Evolutionary conservation across 2,113 vertebrate species (phyloP).

Genomic region (Stigmatopora nigra): DNA sequence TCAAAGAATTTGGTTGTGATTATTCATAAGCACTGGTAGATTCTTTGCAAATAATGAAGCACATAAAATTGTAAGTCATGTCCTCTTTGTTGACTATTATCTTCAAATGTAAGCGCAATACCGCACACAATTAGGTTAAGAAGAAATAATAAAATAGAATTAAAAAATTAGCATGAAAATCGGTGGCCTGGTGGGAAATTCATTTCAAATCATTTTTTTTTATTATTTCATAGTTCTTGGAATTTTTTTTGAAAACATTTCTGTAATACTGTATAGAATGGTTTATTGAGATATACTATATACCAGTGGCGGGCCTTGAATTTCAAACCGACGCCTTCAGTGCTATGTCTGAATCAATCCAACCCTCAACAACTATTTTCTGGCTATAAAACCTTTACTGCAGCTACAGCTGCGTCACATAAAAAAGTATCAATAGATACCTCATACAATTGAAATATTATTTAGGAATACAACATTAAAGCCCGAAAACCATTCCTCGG

Average conservation of each 20-base stretch:
- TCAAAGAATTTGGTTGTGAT: constrained; percentile 30
- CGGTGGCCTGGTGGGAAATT: too few species aligned
- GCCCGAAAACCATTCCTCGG: constrained; percentile 27
- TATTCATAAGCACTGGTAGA: constrained; percentile 41
- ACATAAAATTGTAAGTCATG: constrained; percentile 44
- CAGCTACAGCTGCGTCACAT: too few species aligned
- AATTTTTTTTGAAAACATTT: constrained; percentile 39
- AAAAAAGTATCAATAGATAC: too few species aligned
- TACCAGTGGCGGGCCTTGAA: too few species aligned
- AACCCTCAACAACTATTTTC: too few species aligned
- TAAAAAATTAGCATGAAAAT: background rate
- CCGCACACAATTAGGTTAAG: constrained; percentile 1
- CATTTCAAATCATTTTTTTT: too few species aligned
- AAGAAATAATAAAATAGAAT: background rate
- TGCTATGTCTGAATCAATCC: too few species aligned
- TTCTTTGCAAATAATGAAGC: constrained; percentile 40
- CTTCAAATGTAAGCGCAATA: background rate
- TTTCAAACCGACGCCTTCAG: too few species aligned
- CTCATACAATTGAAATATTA: too few species aligned
- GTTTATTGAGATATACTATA: constrained; percentile 34
- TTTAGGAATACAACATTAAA: constrained; percentile 25
- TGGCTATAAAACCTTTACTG: too few species aligned
- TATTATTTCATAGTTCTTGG: constrained; percentile 8
- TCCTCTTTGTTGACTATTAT: constrained; percentile 22
- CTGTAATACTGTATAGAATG: constrained; percentile 32